Evolutionary conservation across 2,888 invertebrate species (phyloP).

Genomic region (Colostygia pectinataria): DNA sequence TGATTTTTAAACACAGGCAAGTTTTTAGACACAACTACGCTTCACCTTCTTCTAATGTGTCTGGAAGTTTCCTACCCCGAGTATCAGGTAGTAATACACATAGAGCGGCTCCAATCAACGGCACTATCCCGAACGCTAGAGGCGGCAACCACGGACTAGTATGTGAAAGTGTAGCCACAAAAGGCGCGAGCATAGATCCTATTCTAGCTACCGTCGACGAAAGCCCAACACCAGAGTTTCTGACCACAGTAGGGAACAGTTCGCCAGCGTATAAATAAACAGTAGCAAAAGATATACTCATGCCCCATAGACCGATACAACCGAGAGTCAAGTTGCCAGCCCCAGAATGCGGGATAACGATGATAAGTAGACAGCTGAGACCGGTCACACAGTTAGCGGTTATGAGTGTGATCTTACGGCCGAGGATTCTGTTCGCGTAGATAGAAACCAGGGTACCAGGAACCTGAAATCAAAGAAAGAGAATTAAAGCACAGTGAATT

Average conservation of each 20-base stretch:
- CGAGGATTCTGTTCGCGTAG: conserved; percentile 85
- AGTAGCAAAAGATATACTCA: conserved; percentile 92
- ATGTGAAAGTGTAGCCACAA: conserved; percentile 86
- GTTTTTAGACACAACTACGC: conserved; percentile 46
- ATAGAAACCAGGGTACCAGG: conserved; percentile 85
- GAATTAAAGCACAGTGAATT: no score
- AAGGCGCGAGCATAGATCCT: conserved; percentile 93
- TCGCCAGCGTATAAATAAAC: conserved; percentile 95
- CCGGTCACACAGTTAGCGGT: conserved; percentile 86
- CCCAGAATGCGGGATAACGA: conserved; percentile 74
- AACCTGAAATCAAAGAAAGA: conserved; percentile 60
- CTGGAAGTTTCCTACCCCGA: conserved; percentile 88
- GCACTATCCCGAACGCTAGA: conserved; percentile 87
- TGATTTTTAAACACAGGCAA: conserved; percentile 16
- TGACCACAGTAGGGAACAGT: conserved; percentile 93
- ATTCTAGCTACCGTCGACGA: conserved; percentile 93
- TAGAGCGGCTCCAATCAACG: conserved; percentile 86
- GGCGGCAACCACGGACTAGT: conserved; percentile 86
- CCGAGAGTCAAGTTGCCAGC: conserved; percentile 85
- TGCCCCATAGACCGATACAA: conserved; percentile 89
- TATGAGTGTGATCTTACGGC: conserved; percentile 86
- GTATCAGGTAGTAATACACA: conserved; percentile 91
- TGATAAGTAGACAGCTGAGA: conserved; percentile 85
- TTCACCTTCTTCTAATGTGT: conserved; percentile 92
- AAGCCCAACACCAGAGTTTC: conserved; percentile 93